A percentile compares a stretch with the other conserved stretches of the same genome.
phyloP scores from a whole-genome alignment of 2,888 invertebrate genomes.

The Tiphia femorata region DNA sequence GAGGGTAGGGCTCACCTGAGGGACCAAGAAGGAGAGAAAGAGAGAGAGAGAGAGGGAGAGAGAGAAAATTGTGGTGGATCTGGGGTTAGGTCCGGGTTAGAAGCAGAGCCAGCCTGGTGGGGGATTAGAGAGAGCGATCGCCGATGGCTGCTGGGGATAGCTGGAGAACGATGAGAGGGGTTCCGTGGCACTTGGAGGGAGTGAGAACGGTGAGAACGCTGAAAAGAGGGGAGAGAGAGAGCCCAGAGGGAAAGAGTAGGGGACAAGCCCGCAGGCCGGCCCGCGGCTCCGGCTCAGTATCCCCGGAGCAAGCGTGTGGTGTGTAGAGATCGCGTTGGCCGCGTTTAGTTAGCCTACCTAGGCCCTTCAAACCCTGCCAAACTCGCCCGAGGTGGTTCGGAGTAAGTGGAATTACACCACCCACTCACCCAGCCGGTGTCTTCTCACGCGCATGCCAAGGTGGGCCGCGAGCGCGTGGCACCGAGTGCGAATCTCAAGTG shows the following conservation, averaged over 20 bases:
- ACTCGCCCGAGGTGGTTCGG: no score
- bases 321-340: conserved; percentile 48
- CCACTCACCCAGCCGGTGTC: no score
- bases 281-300: conserved; percentile 68
- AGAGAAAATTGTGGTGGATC: no score
- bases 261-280: conserved; percentile 68
- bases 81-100: no score
- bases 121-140: conserved; percentile 6
- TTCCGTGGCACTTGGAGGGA: conserved; percentile 13
- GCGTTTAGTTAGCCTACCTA: no score
- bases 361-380: no score
- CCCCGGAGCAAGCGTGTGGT: conserved; percentile 70
- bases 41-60: background rate
- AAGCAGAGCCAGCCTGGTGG: conserved; percentile 9
- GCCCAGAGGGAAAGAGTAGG: conserved; percentile 31
- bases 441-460: no score
- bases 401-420: no score
- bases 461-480: no score
- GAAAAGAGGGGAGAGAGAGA: conserved; percentile 22
- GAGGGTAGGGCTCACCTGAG: conserved; percentile 1
- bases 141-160: background rate
- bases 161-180: conserved; percentile 13
- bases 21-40: background rate
- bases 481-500: no score
- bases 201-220: conserved; percentile 17